phyloP scores from a whole-genome alignment of 2,797 vertebrate species.

The Scolopax bukidnonensis region DNA sequence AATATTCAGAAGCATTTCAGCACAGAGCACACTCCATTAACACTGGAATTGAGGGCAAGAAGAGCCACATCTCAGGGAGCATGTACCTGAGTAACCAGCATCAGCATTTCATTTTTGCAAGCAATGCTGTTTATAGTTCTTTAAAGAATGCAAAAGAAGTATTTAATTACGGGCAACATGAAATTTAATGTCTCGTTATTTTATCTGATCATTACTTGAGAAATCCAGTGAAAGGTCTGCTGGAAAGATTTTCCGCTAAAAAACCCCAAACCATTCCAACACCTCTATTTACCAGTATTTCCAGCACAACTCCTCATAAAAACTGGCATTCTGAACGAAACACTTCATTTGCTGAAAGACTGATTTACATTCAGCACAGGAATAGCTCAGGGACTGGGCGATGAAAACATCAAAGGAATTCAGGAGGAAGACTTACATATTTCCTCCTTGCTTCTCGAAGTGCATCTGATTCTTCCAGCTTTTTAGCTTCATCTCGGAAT shows the following conservation, averaged over 20 bases:
- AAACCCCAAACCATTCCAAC: not conserved
- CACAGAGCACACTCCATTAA: not conserved
- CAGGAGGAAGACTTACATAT: constrained; percentile 83
- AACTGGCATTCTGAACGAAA: not conserved
- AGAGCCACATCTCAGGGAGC: not conserved
- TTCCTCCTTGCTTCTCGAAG: constrained; percentile 92
- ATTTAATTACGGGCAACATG: not conserved
- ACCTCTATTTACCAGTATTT: not conserved
- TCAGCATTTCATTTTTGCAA: not conserved
- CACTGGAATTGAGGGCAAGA: not conserved
- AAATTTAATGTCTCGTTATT: not conserved
- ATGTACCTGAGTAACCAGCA: not conserved
- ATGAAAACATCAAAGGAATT: not conserved
- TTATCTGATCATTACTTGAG: not conserved
- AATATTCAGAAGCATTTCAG: not conserved
- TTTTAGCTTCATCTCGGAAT: constrained; percentile 93
- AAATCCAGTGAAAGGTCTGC: not conserved
- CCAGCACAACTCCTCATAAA: not conserved
- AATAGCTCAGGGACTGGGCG: not conserved
- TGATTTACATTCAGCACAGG: not conserved
- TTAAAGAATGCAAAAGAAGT: not conserved
- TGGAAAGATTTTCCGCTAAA: not conserved
- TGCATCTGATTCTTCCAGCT: constrained; percentile 93
- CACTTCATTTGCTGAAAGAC: not conserved
- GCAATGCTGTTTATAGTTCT: not conserved